phyloP scores from a whole-genome alignment of 2,113 vertebrate genomes.

The Condylura cristata region DNA sequence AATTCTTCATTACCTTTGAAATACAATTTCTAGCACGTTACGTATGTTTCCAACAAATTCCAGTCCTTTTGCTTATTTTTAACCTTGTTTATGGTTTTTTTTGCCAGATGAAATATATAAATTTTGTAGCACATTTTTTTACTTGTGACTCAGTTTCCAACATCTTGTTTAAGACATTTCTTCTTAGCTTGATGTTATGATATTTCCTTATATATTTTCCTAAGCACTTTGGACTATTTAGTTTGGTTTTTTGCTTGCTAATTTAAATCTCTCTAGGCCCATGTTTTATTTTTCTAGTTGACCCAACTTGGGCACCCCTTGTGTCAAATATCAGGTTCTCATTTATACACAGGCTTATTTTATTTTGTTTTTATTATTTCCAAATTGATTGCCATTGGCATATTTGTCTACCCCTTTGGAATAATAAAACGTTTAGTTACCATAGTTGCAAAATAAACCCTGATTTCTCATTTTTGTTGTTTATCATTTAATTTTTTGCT shows the following conservation, averaged over 20 bases:
- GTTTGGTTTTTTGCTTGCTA: not conserved
- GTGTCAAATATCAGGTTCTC: not conserved
- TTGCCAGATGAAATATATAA: not conserved
- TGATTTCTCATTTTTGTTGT: not conserved
- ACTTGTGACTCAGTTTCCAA: not conserved
- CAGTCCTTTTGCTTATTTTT: not conserved
- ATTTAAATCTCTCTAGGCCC: not conserved
- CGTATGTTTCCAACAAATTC: not conserved
- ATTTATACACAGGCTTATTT: not conserved
- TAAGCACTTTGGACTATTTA: not conserved
- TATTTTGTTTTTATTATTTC: not conserved
- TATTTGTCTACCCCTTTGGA: not conserved
- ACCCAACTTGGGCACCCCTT: not conserved
- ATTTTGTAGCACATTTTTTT: not conserved
- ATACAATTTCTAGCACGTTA: not conserved
- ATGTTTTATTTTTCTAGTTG: not conserved
- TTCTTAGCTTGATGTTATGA: not conserved
- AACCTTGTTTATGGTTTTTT: not conserved
- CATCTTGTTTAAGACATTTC: constrained; percentile 8
- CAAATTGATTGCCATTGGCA: not conserved
- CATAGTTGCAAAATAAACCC: not conserved
- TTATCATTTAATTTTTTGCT: constrained; percentile 31
- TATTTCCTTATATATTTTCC: not conserved
- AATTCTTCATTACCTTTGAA: not conserved
- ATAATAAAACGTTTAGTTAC: not conserved